Conservation (phyloP, 2,797 vertebrate genomes). For the Malurus leucopterus region DNA sequence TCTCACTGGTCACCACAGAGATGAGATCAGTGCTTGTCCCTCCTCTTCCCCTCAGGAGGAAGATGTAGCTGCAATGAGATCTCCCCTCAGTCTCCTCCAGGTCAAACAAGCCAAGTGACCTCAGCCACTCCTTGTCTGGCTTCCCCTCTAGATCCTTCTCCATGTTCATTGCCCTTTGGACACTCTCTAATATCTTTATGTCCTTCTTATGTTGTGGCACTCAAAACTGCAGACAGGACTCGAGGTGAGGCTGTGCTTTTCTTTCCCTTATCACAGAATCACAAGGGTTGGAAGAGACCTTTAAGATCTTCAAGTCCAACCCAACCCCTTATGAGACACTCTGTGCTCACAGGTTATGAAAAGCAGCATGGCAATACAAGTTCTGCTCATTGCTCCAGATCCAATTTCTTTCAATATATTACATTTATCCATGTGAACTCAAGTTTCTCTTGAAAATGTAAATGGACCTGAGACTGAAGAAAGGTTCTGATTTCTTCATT, state of each 20-base stretch:
- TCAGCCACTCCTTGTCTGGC: neutral
- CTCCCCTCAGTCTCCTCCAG: neutral
- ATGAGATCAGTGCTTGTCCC: too few relatives aligned
- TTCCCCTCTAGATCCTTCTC: neutral
- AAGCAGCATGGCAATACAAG: neutral
- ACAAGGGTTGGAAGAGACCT: too few relatives aligned
- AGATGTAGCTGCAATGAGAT: neutral
- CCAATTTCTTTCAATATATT: neutral
- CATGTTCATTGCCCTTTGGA: neutral
- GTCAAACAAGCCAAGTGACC: neutral
- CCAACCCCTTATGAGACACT: neutral
- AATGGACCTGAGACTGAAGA: neutral
- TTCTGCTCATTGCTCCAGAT: neutral
- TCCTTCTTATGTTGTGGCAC: neutral
- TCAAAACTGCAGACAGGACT: neutral
- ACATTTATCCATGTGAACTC: neutral
- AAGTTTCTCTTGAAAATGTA: neutral
- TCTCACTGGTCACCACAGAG: neutral
- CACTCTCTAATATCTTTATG: neutral
- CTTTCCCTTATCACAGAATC: neutral
- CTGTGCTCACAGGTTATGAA: neutral
- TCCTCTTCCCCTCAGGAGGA: neutral
- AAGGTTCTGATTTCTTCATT: neutral
- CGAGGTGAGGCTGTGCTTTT: rapidly evolving
- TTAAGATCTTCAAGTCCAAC: too few relatives aligned